Base-by-base conservation (phyloP, 2,113 vertebrate species). In the Semicossyphus pulcher region DNA sequence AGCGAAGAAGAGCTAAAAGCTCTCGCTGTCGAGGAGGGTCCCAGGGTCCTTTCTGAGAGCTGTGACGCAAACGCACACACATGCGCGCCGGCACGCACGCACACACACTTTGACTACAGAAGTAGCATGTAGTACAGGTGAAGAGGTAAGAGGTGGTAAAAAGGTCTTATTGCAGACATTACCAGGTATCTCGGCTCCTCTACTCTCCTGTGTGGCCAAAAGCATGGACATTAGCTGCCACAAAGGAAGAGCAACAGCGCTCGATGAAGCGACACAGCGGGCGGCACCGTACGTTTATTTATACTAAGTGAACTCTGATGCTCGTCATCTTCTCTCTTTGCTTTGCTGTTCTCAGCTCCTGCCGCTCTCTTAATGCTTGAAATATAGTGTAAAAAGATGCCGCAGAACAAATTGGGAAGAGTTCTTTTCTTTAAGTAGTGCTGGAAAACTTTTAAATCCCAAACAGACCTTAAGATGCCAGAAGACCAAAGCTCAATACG, bases 1-100 rank as follows among this genome's bases (percentile, higher is more conserved):
- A 94, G 93, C 62, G 72, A 89, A 85, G 91, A 92, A 86, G 91
- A 93, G 92, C 93, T 94, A 94, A 94, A 94, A 94, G 94, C 94
- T 91, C 91, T 94, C 92, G 89, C 89, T 86, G 88, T 89, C 70
- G 88, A 92, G 87, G 87, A 92, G 89, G 93, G 93, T 93, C 91
- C 92, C 84, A 86, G 92, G 94, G 94, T 94, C 93, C 88, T 89
- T 76, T 69, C 78, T 86, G 87, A 88, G 91, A 90, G 88, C 89
- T 48, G 68, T 68, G 78, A 78, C 71, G 54, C 78, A 58, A 47
- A 75, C 72, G 52, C 74, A 72, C 80, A 57, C 65, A 25, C 51
- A 4, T 44, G 11, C 58, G 23, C 34, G 57, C 31, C 39, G 5
- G 28, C 66, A 10, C 9, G n/a, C 78, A 53, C 60, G 18, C 80